A percentile compares a stretch with the other conserved stretches of the same genome.
phyloP scores from a whole-genome alignment of 2,888 invertebrate species.

The Trachelus stipa region DNA sequence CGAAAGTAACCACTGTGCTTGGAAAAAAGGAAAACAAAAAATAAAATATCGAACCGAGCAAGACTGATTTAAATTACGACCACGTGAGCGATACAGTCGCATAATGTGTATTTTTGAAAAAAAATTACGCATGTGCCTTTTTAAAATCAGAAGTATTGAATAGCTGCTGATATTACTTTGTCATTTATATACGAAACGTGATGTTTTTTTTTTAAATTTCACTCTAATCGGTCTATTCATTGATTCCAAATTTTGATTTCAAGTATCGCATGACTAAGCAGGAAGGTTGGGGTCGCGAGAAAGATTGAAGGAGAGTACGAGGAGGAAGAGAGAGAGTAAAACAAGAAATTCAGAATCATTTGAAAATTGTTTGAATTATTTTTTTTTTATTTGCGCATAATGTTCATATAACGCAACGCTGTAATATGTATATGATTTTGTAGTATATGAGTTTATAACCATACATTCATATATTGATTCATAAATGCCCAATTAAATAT shows the following conservation, averaged over 20 bases:
- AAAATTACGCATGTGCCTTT: not conserved
- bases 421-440: too few relatives aligned
- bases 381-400: not conserved
- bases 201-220: not conserved
- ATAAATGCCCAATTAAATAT: not conserved
- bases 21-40: not conserved
- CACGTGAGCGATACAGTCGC: not conserved
- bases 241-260: not conserved
- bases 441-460: not conserved
- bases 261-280: not conserved
- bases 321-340: not conserved
- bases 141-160: not conserved
- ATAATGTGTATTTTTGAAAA: not conserved
- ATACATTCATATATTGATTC: not conserved
- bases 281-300: not conserved
- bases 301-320: not conserved
- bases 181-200: not conserved
- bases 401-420: not conserved
- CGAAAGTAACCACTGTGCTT: not conserved
- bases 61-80: not conserved
- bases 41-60: not conserved
- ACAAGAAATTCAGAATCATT: not conserved
- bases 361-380: not conserved
- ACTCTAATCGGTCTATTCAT: not conserved
- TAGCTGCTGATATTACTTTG: not conserved